These are phyloP conservation scores for Chromis chromis DNA, from an alignment of 2,797 vertebrate genomes.

Conservation along the genomic window DNA sequence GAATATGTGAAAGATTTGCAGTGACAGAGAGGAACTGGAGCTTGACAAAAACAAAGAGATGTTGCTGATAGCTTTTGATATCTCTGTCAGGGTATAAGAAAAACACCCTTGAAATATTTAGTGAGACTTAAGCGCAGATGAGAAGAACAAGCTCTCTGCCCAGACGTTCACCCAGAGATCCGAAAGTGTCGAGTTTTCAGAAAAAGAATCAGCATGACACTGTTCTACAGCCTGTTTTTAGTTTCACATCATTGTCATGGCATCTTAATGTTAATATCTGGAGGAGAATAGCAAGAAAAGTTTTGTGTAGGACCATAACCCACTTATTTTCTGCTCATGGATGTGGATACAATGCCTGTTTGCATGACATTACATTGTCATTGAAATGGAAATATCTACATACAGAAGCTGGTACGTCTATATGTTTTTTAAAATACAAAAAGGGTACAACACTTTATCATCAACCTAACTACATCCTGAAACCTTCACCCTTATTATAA, in stretches of 20 bases:
- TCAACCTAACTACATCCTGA: background rate
- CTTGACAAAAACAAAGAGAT: constrained; percentile 52
- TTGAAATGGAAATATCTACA: background rate
- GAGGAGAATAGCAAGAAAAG: background rate
- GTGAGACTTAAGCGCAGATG: constrained; percentile 9
- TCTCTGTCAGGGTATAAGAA: constrained; percentile 33
- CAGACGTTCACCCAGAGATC: constrained; percentile 9
- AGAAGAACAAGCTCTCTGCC: constrained; percentile 29
- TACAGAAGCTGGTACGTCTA: background rate
- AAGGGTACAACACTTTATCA: background rate
- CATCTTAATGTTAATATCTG: constrained; percentile 7
- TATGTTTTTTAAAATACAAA: background rate
- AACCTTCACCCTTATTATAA: background rate
- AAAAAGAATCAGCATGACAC: background rate
- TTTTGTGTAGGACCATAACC: background rate
- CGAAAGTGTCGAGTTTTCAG: background rate
- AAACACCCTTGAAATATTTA: constrained; percentile 56
- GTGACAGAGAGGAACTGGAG: constrained; percentile 40
- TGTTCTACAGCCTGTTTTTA: background rate
- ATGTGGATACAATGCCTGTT: constrained; percentile 2
- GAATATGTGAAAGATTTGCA: constrained; percentile 35
- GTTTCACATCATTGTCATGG: constrained; percentile 14
- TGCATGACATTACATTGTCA: constrained; percentile 9
- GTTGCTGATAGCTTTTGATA: constrained; percentile 47
- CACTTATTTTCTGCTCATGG: background rate